Evolutionary conservation across 2,888 invertebrate species (phyloP).

Genomic region (Allygus modestus): DNA sequence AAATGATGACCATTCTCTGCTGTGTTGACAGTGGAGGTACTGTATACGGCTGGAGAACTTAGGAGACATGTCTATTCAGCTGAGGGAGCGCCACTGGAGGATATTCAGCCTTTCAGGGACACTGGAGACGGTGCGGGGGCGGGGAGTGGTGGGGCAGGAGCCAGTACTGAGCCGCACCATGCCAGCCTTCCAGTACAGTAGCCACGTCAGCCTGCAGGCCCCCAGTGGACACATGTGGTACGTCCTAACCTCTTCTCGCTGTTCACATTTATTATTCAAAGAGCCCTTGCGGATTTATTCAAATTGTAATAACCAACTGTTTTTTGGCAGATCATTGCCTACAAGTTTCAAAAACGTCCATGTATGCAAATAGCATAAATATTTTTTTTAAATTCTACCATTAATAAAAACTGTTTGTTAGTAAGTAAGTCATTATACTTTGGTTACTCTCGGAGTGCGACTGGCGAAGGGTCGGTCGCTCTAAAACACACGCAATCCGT

Average conservation of each 20-base stretch:
- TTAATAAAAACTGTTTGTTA: too few relatives aligned
- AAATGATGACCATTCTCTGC: too few relatives aligned
- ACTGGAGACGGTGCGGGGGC: constrained; percentile 94
- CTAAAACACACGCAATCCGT: too few relatives aligned
- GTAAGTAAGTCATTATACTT: too few relatives aligned
- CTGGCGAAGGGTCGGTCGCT: too few relatives aligned
- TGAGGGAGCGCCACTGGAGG: constrained; percentile 98
- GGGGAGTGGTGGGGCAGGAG: constrained; percentile 99
- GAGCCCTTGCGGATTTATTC: neutral
- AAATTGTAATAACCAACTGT: neutral
- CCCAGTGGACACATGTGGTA: constrained; percentile 99
- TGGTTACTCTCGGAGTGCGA: too few relatives aligned
- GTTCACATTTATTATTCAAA: too few relatives aligned
- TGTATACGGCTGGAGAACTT: constrained; percentile 98
- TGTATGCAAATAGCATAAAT: too few relatives aligned
- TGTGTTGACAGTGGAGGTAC: constrained; percentile 91
- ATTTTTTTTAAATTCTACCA: too few relatives aligned
- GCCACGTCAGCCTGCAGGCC: constrained; percentile 97
- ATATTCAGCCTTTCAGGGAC: constrained; percentile 97
- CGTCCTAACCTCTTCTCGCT: too few relatives aligned
- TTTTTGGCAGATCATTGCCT: too few relatives aligned
- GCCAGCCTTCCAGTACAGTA: constrained; percentile 98
- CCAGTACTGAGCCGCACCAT: constrained; percentile 91
- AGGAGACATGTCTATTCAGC: constrained; percentile 91
- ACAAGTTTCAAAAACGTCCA: too few relatives aligned